Evolutionary conservation across 2,797 vertebrate genomes (phyloP).

Genomic region (Argyrosomus regius): DNA sequence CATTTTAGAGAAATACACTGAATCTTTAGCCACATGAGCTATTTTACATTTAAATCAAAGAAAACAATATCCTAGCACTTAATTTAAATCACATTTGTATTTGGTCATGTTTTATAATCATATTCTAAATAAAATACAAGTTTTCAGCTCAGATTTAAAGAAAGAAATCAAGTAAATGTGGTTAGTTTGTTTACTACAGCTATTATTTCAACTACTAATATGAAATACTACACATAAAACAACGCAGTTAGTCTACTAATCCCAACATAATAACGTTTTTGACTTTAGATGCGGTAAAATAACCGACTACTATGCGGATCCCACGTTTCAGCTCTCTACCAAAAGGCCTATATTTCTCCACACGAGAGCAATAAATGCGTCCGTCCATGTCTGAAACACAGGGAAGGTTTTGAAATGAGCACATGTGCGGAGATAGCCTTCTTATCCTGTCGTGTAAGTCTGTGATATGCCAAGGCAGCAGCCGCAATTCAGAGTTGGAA

Average conservation of each 20-base stretch:
- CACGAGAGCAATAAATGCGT: constrained; percentile 45
- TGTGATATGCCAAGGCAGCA: constrained; percentile 42
- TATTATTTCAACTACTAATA: neutral
- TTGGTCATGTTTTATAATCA: neutral
- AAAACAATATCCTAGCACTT: neutral
- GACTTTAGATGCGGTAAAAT: constrained; percentile 39
- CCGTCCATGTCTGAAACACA: constrained; percentile 44
- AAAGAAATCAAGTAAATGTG: neutral
- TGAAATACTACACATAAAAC: neutral
- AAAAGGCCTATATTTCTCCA: constrained; percentile 55
- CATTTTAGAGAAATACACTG: constrained; percentile 24
- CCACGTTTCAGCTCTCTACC: constrained; percentile 52
- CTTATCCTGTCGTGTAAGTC: constrained; percentile 34
- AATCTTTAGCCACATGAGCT: constrained; percentile 5
- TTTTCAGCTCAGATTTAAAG: constrained; percentile 2
- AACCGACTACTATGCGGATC: constrained; percentile 48
- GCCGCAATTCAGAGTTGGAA: constrained; percentile 55
- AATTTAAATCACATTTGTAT: constrained; percentile 3
- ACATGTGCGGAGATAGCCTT: constrained; percentile 57
- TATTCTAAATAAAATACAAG: constrained; percentile 12
- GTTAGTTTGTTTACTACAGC: neutral
- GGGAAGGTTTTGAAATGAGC: constrained; percentile 39
- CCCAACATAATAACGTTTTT: constrained; percentile 1
- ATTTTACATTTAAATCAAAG: constrained; percentile 9
- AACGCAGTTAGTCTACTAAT: neutral